Percentiles rank a stretch among this genome's conserved stretches.
Conservation (phyloP, 2,113 vertebrate genomes). For the Grammomys surdaster region DNA sequence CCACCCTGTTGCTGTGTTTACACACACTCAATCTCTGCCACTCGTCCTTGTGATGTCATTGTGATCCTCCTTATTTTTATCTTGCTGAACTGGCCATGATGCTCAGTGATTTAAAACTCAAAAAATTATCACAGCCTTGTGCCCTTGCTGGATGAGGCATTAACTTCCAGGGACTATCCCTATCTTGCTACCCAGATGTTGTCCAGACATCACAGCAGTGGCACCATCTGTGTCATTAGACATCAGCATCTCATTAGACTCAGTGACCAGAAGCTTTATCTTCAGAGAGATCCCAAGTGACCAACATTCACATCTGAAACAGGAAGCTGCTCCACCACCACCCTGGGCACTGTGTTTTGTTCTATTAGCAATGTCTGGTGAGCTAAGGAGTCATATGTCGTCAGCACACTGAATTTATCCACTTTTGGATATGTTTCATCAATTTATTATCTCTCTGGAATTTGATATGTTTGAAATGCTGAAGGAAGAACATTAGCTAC, state of each 20-base stretch:
- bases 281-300: neutral
- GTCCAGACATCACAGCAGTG: neutral
- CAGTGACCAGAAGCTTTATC: neutral
- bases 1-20: neutral
- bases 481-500: neutral
- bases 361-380: neutral
- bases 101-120: neutral
- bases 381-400: neutral
- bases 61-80: neutral
- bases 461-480: neutral
- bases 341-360: neutral
- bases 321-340: neutral
- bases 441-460: neutral
- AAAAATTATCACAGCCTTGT: neutral
- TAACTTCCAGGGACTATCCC: neutral
- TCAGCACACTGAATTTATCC: neutral
- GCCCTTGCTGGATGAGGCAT: neutral
- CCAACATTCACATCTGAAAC: neutral
- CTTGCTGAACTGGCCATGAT: neutral
- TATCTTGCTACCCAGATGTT: neutral
- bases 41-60: accelerated
- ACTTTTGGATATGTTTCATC: neutral
- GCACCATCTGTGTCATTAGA: neutral
- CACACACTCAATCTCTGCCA: neutral
- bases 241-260: neutral